A percentile compares a stretch with the other conserved stretches of the same genome.
These are phyloP conservation scores for Dynastes hyllus DNA, from an alignment of 2,888 invertebrate species.

Conservation along the genomic window DNA sequence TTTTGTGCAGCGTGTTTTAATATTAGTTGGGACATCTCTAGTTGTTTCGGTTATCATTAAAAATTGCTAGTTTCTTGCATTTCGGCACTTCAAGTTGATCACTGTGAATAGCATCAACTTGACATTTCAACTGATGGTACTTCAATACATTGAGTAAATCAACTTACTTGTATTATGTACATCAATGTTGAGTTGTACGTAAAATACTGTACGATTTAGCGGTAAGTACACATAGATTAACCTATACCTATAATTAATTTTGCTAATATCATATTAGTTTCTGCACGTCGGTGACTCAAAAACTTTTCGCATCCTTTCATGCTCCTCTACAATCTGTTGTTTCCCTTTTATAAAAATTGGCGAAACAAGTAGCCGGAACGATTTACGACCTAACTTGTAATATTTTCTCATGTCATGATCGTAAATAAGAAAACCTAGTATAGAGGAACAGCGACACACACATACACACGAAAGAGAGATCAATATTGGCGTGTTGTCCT, in stretches of 20 bases:
- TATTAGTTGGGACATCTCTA: too few relatives aligned
- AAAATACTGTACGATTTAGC: too few relatives aligned
- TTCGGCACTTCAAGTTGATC: too few relatives aligned
- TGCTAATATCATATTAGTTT: not conserved
- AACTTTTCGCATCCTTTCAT: not conserved
- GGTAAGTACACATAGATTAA: too few relatives aligned
- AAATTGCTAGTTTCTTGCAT: too few relatives aligned
- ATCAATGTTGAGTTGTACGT: too few relatives aligned
- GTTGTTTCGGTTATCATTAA: too few relatives aligned
- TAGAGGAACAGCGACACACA: slow-evolving; percentile 28
- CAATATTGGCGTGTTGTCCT: slow-evolving; percentile 62
- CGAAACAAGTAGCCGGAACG: slow-evolving; percentile 47
- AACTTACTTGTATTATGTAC: too few relatives aligned
- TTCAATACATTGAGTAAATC: too few relatives aligned
- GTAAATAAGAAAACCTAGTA: slow-evolving; percentile 61
- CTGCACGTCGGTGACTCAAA: not conserved
- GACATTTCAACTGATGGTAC: too few relatives aligned
- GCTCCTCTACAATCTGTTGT: slow-evolving; percentile 9
- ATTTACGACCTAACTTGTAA: slow-evolving; percentile 62
- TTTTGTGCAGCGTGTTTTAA: too few relatives aligned
- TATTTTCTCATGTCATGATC: slow-evolving; percentile 62
- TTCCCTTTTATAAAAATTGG: slow-evolving; percentile 49
- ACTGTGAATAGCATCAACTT: too few relatives aligned
- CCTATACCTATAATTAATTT: not conserved
- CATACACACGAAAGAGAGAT: slow-evolving; percentile 63